phyloP scores from a whole-genome alignment of 1,140 invertebrate species.

The Holotrichia oblita region DNA sequence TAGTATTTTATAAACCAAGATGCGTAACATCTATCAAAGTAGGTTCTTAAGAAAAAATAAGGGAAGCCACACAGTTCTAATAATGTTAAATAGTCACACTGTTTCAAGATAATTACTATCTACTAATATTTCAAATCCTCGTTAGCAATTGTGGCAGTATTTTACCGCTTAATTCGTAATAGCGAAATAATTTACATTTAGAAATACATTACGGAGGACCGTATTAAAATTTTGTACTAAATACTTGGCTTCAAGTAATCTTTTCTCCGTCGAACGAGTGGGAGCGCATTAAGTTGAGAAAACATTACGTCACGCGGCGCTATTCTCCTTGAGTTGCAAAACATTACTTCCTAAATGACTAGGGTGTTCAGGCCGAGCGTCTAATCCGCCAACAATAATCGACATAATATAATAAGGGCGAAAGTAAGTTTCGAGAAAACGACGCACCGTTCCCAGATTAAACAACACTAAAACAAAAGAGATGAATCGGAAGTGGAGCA shows the following conservation, averaged over 20 bases:
- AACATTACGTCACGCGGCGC: conserved; percentile 15
- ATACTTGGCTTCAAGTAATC: conserved; percentile 29
- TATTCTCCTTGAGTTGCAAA: conserved; percentile 23
- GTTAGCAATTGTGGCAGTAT: no score
- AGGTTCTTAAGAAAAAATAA: no score
- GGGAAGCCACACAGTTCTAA: no score
- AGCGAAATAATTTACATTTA: not conserved
- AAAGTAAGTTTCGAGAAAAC: conserved; percentile 33
- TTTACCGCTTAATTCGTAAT: not conserved
- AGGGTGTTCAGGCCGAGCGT: not conserved
- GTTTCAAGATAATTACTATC: no score
- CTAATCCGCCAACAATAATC: conserved; percentile 34
- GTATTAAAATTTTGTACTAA: conserved; percentile 18
- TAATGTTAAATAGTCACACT: no score
- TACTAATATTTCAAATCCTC: no score
- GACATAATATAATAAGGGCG: conserved; percentile 28
- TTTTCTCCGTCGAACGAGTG: not conserved
- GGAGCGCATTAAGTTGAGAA: conserved; percentile 8
- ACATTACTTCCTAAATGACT: conserved; percentile 26
- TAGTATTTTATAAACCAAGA: no score
- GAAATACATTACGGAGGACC: not conserved
- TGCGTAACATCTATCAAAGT: no score
- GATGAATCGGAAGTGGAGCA: conserved; percentile 29
- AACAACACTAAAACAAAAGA: conserved; percentile 33
- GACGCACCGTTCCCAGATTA: conserved; percentile 31